A percentile compares a stretch with the other conserved stretches of the same genome.
phyloP scores from a whole-genome alignment of 2,888 invertebrate genomes.

The Lamellibrachia columna region DNA sequence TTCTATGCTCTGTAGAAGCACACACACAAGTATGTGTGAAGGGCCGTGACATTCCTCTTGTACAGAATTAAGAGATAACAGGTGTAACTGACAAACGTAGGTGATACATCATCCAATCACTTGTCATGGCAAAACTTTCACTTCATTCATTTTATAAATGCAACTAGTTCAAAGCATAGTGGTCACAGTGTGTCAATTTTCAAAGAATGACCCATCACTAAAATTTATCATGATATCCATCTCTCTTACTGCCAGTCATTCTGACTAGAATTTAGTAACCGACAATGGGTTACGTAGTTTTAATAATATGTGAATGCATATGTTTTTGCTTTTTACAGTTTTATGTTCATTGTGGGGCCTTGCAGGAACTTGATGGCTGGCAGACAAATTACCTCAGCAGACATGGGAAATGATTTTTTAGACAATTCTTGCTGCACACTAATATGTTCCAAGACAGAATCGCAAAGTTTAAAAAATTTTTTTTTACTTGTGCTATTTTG shows the following conservation, averaged over 20 bases:
- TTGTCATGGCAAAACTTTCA: neutral
- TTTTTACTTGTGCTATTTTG: too few species aligned
- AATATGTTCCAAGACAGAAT: too few species aligned
- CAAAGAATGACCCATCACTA: neutral
- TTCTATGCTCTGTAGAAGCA: too few species aligned
- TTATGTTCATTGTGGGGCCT: too few species aligned
- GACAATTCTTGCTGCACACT: too few species aligned
- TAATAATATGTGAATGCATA: neutral
- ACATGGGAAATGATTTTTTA: too few species aligned
- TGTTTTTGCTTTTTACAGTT: neutral
- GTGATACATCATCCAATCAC: neutral
- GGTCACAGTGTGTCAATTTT: neutral
- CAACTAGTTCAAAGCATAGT: neutral
- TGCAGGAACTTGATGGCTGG: too few species aligned
- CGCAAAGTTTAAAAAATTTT: too few species aligned
- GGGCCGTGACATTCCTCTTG: neutral
- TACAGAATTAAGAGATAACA: neutral
- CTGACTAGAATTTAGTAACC: neutral
- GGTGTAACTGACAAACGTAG: neutral
- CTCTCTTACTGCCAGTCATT: neutral
- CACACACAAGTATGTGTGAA: neutral
- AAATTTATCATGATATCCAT: neutral
- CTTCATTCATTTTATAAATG: neutral
- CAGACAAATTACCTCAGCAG: too few species aligned
- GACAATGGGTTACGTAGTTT: neutral